A percentile compares a stretch with the other conserved stretches of the same genome.
Evolutionary conservation across 2,113 vertebrate species (phyloP).

Genomic region (Clarias magur): DNA sequence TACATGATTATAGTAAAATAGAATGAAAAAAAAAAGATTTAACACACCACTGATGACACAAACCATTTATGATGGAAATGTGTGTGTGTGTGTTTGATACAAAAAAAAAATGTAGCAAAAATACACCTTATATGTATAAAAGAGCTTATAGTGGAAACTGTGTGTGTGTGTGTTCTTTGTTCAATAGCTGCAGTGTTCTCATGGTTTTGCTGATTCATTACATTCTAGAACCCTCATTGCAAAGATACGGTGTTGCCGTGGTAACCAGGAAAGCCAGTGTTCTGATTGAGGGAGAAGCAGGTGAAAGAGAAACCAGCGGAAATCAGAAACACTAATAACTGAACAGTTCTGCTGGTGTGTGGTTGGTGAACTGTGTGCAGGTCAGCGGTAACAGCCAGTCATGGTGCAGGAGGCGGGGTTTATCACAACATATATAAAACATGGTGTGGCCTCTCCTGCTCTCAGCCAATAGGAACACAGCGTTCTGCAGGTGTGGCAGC

Average conservation of each 20-base stretch:
- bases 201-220: not conserved
- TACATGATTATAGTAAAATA: not conserved
- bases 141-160: slow-evolving; percentile 22
- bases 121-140: not conserved
- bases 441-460: not conserved
- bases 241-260: not conserved
- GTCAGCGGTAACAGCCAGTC: not conserved
- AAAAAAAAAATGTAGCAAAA: slow-evolving; percentile 29
- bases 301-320: not conserved
- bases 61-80: not conserved
- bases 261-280: not conserved
- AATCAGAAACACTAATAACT: too few species aligned
- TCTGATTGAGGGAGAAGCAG: not conserved
- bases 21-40: not conserved
- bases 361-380: not conserved
- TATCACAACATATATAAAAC: not conserved
- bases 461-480: not conserved
- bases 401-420: not conserved
- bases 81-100: not conserved
- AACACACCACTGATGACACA: not conserved
- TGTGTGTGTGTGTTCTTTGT: not conserved
- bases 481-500: not conserved
- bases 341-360: not conserved
- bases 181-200: not conserved
- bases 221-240: not conserved